Evolutionary conservation across 2,113 vertebrate genomes (phyloP).

Genomic region (Elgaria multicarinata): DNA sequence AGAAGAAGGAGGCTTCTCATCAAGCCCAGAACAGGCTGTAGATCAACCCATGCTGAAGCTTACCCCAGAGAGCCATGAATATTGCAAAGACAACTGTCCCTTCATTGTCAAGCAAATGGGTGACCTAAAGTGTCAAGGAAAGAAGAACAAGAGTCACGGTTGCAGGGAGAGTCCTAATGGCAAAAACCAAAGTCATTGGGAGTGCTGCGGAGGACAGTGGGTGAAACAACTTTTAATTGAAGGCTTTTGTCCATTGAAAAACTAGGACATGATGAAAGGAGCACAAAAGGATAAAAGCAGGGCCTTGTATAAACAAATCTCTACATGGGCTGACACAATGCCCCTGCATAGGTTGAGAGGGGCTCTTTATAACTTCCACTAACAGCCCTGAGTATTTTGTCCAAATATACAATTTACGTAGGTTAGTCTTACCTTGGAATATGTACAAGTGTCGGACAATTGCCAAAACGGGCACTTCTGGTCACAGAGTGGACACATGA

Average conservation of each 20-base stretch:
- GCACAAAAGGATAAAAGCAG: background rate
- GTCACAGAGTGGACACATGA: slow-evolving; percentile 92
- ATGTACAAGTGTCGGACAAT: slow-evolving; percentile 88
- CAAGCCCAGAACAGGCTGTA: background rate
- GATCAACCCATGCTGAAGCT: slow-evolving; percentile 49
- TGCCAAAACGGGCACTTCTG: slow-evolving; percentile 78
- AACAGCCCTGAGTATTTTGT: background rate
- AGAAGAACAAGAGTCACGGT: slow-evolving; percentile 2
- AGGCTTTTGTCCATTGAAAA: background rate
- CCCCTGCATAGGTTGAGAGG: accelerated
- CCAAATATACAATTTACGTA: background rate
- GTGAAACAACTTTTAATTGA: background rate
- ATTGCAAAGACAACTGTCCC: slow-evolving; percentile 92
- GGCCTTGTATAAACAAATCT: accelerated
- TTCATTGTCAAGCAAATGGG: slow-evolving; percentile 92
- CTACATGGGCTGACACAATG: accelerated
- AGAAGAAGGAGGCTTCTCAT: accelerated
- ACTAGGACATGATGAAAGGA: background rate
- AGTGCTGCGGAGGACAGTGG: background rate
- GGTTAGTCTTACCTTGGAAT: slow-evolving; percentile 82
- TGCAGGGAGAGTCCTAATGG: background rate
- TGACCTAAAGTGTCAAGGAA: slow-evolving; percentile 77
- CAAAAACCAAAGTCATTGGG: background rate
- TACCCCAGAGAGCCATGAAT: slow-evolving; percentile 96
- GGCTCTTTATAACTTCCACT: background rate